A percentile compares a stretch with the other conserved stretches of the same genome.
These are phyloP conservation scores for Mastacembelus armatus DNA, from an alignment of 2,797 vertebrate genomes.

Conservation along the genomic window DNA sequence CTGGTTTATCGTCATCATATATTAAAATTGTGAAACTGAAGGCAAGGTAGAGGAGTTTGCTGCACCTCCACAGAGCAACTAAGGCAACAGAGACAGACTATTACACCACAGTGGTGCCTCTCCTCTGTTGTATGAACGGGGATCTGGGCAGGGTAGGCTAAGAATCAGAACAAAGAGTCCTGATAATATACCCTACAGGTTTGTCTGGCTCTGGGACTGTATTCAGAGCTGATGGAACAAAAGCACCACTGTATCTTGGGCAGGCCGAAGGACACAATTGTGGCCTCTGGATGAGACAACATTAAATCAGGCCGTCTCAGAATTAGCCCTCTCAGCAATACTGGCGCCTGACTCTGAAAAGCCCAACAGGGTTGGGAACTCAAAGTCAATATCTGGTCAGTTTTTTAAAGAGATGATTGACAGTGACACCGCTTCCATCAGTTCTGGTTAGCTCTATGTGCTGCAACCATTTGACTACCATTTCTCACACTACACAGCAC, in stretches of 20 bases:
- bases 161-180: slow-evolving; percentile 76
- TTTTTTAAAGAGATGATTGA: not conserved
- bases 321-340: slow-evolving; percentile 83
- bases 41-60: slow-evolving; percentile 17
- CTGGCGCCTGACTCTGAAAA: slow-evolving; percentile 81
- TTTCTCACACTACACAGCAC: not conserved
- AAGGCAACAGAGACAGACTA: slow-evolving; percentile 31
- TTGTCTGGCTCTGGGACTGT: slow-evolving; percentile 79
- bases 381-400: slow-evolving; percentile 3
- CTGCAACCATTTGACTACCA: not conserved
- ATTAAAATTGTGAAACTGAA: not conserved
- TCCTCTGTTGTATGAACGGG: slow-evolving; percentile 54
- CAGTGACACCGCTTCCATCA: not conserved
- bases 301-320: slow-evolving; percentile 86
- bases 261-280: slow-evolving; percentile 86
- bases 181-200: slow-evolving; percentile 84
- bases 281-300: slow-evolving; percentile 89
- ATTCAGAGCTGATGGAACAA: slow-evolving; percentile 89
- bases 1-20: too few relatives aligned
- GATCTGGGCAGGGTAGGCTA: slow-evolving; percentile 61
- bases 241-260: slow-evolving; percentile 91
- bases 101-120: slow-evolving; percentile 23
- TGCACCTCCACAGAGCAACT: slow-evolving; percentile 25
- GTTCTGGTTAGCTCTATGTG: not conserved
- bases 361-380: slow-evolving; percentile 65